Conservation (phyloP, 2,888 invertebrate species). For the Heliconius ethilla region DNA sequence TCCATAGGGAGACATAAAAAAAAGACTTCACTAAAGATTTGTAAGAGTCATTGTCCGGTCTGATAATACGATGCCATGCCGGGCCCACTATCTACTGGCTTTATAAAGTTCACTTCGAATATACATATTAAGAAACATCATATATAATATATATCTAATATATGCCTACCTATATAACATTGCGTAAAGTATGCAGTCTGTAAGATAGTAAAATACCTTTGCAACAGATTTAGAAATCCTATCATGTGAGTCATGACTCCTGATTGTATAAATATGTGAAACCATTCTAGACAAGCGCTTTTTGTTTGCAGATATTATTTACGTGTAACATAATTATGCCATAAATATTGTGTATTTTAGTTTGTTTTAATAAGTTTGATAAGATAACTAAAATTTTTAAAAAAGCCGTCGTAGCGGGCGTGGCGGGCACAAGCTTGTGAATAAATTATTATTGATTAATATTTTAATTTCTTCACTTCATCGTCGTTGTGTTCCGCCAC, state of each 20-base stretch:
- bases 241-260: background rate
- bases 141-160: no score
- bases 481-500: no score
- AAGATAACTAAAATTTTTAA: background rate
- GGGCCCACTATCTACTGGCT: no score
- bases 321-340: background rate
- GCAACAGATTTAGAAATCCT: slow-evolving; percentile 16
- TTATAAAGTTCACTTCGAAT: no score
- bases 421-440: background rate
- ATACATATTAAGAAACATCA: no score
- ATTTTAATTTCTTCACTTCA: no score
- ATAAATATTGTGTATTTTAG: background rate
- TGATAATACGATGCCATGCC: no score
- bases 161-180: background rate
- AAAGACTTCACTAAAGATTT: no score
- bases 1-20: no score
- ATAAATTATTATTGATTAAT: no score
- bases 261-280: background rate
- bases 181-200: background rate
- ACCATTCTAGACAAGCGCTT: background rate
- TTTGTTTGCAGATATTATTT: background rate
- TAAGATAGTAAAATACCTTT: background rate
- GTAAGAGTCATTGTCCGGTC: no score
- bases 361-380: background rate
- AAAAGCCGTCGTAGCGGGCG: background rate